Base-by-base conservation (phyloP, 2,888 invertebrate species). In the Eutolmus rufibarbis region DNA sequence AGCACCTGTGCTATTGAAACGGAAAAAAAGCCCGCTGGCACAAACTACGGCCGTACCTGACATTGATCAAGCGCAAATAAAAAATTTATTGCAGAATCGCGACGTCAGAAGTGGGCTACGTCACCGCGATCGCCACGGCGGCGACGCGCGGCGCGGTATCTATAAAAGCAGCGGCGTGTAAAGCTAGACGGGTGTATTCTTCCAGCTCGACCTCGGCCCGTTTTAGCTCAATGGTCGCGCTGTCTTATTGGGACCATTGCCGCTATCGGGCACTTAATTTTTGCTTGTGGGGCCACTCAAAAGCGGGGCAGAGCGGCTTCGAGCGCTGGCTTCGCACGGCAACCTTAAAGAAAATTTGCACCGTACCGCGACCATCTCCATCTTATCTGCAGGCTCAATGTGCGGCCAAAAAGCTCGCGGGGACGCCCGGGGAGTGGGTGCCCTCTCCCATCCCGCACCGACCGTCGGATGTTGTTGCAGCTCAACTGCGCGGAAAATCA, bases 1-100 rank as follows among this genome's bases (percentile, higher is more conserved):
- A 85, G 31, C 74, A 85, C 85, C 85, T 85, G 85, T 85, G 85
- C 85, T 74, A 85, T 85, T 74, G 85, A 74, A 85, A 74, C 43
- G 31, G 28, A 43, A 74, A 74, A 85, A 85, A 85, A 31, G 74
- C 16, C 19, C 74, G 40, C 40, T 40, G 46, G 66, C 46, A 43
- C 66, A 46, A 51, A 51, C 56, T 57, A 43, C 16, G 46, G 43
- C 23, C 74, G 66, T 76, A 76, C 37, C n/a, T 76, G 84, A 43
- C 74, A 74, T 85, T 74, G 85, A 46, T 85, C 85, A 12, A 85
- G 74, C 28, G 74, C 74, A 85, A 85, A 74, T 74, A 85, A 85
- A 85, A 84, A 85, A 46, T 23, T 74, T 74, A 43, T 74, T 46
- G 43, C 43, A 74, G 74, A 46, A 85, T 74, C 31, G 46, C 16